phyloP scores from a whole-genome alignment of 2,113 vertebrate genomes.

The Prunella himalayana region DNA sequence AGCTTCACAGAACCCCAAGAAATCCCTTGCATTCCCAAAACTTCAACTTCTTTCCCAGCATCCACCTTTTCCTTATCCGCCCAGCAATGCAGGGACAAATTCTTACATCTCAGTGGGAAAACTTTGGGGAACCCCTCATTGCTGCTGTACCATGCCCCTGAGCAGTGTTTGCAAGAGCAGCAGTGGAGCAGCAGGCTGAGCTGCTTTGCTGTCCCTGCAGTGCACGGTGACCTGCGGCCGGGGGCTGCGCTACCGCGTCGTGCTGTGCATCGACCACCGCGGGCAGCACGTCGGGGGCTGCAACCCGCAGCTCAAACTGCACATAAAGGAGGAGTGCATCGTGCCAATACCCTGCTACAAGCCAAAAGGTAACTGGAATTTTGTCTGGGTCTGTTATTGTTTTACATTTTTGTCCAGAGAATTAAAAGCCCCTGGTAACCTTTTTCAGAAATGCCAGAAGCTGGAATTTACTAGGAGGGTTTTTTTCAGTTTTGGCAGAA shows the following conservation, averaged over 20 bases:
- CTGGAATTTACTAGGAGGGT: constrained; percentile 27
- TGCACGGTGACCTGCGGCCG: constrained; percentile 92
- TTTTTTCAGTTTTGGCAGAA: constrained; percentile 32
- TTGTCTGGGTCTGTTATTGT: background rate
- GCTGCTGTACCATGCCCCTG: background rate
- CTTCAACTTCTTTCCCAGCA: background rate
- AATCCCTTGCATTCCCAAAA: background rate
- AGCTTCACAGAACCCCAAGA: background rate
- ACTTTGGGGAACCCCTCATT: fast-evolving
- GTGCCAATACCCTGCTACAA: constrained; percentile 87
- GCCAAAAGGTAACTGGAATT: constrained; percentile 78
- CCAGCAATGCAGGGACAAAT: background rate
- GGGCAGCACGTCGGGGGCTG: constrained; percentile 91
- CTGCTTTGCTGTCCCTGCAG: constrained; percentile 60
- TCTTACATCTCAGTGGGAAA: fast-evolving
- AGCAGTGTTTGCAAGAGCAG: background rate
- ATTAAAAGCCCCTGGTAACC: constrained; percentile 47
- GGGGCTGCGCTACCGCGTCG: constrained; percentile 88
- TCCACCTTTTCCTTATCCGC: background rate
- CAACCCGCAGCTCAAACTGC: constrained; percentile 80
- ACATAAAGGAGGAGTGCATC: constrained; percentile 92
- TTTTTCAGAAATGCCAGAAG: constrained; percentile 44
- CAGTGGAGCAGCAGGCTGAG: background rate
- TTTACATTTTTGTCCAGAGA: background rate
- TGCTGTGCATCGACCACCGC: constrained; percentile 87